Evolutionary conservation across 2,888 invertebrate genomes (phyloP).

Genomic region (Pachliopta kotzebuea): DNA sequence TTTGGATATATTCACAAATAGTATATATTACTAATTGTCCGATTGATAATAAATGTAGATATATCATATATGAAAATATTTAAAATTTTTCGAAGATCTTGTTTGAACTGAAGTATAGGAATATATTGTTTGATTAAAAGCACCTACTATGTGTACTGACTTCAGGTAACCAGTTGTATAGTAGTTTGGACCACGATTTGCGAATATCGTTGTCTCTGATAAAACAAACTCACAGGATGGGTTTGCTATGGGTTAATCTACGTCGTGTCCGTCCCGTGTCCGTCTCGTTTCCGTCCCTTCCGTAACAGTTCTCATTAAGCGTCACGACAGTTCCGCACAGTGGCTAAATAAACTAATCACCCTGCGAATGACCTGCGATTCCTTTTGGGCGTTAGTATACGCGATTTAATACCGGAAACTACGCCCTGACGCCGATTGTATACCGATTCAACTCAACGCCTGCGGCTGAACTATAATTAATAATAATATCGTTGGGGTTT

Average conservation of each 20-base stretch:
- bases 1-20: no score
- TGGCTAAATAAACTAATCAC: slow-evolving; percentile 48
- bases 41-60: no score
- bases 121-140: no score
- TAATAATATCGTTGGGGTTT: slow-evolving; percentile 10
- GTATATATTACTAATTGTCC: no score
- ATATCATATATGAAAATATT: no score
- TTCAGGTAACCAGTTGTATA: not conserved
- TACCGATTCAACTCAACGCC: slow-evolving; percentile 17
- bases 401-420: slow-evolving; percentile 28
- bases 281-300: slow-evolving; percentile 29
- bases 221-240: slow-evolving; percentile 8
- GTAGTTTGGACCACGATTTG: not conserved
- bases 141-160: no score
- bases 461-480: slow-evolving; percentile 21
- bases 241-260: not conserved
- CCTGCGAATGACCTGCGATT: slow-evolving; percentile 38
- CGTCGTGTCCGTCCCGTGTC: slow-evolving; percentile 9
- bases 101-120: no score
- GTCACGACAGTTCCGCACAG: slow-evolving; percentile 31
- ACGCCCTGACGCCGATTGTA: slow-evolving; percentile 28
- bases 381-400: slow-evolving; percentile 28
- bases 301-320: slow-evolving; percentile 39
- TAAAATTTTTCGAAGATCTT: no score
- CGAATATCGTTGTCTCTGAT: not conserved